phyloP scores from a whole-genome alignment of 2,888 invertebrate species.

The Thera britannica region DNA sequence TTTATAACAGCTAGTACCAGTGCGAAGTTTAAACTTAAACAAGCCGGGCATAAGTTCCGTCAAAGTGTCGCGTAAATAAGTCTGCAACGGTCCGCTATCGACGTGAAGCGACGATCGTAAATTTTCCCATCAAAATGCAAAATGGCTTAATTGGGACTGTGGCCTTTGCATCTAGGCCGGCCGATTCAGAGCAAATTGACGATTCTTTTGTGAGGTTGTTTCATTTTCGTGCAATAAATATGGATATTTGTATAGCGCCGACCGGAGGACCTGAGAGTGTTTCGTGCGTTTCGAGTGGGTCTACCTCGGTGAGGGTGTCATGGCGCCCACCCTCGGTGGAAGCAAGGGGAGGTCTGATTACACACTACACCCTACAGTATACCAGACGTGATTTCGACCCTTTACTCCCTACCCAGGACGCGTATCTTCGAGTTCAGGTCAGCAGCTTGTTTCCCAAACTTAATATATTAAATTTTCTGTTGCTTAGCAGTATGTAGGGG shows the following conservation, averaged over 20 bases:
- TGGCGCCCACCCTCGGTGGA: constrained; percentile 89
- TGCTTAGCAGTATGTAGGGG: no score
- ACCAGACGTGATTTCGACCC: constrained; percentile 74
- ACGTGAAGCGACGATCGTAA: constrained; percentile 75
- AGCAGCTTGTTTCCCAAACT: neutral
- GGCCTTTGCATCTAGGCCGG: constrained; percentile 80
- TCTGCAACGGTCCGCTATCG: constrained; percentile 60
- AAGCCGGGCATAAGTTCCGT: constrained; percentile 53
- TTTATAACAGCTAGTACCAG: constrained; percentile 34
- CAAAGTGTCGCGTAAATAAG: constrained; percentile 66
- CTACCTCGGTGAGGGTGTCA: constrained; percentile 90
- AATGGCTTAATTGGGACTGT: constrained; percentile 82
- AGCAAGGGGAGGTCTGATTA: constrained; percentile 87
- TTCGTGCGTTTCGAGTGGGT: constrained; percentile 89
- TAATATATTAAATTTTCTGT: neutral
- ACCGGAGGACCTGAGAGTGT: constrained; percentile 90
- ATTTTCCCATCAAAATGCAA: constrained; percentile 84
- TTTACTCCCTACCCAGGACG: constrained; percentile 70
- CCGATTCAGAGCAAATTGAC: constrained; percentile 79
- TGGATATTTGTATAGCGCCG: constrained; percentile 83
- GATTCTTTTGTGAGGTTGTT: constrained; percentile 71
- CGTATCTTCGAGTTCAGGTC: constrained; percentile 75
- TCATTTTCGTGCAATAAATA: constrained; percentile 52
- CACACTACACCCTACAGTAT: constrained; percentile 78
- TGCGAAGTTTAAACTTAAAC: constrained; percentile 22